Evolutionary conservation across 2,113 vertebrate genomes (phyloP).

Genomic region (Heterotis niloticus): DNA sequence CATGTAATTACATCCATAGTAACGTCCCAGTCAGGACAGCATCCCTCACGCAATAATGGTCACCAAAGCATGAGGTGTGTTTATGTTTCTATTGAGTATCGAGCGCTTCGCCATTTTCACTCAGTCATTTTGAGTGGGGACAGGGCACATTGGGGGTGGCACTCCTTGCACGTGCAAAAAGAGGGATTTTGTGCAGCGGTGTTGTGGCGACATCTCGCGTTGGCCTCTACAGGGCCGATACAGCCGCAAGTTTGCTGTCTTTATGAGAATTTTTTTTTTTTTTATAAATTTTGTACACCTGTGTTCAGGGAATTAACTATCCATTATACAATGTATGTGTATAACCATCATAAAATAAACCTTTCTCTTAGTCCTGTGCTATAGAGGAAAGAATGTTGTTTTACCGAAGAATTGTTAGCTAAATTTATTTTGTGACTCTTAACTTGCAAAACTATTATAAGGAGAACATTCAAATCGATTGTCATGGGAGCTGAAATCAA

Average conservation of each 20-base stretch:
- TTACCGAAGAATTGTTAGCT: background rate
- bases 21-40: background rate
- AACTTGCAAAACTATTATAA: background rate
- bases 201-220: background rate
- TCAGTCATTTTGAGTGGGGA: too few species aligned
- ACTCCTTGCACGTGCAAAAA: too few species aligned
- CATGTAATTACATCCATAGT: background rate
- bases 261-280: background rate
- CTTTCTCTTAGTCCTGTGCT: background rate
- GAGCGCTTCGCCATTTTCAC: background rate
- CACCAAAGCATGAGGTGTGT: background rate
- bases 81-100: background rate
- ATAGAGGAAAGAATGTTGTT: background rate
- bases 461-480: background rate
- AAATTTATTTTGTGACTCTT: conserved; percentile 8
- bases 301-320: background rate
- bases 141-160: too few species aligned
- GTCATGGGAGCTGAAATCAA: background rate
- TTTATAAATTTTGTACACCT: background rate
- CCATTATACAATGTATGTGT: background rate
- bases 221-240: background rate
- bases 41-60: background rate
- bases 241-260: background rate
- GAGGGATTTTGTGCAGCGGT: background rate
- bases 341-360: background rate